Evolutionary conservation across 2,888 invertebrate genomes (phyloP).

Genomic region (Temnothorax rugatulus): DNA sequence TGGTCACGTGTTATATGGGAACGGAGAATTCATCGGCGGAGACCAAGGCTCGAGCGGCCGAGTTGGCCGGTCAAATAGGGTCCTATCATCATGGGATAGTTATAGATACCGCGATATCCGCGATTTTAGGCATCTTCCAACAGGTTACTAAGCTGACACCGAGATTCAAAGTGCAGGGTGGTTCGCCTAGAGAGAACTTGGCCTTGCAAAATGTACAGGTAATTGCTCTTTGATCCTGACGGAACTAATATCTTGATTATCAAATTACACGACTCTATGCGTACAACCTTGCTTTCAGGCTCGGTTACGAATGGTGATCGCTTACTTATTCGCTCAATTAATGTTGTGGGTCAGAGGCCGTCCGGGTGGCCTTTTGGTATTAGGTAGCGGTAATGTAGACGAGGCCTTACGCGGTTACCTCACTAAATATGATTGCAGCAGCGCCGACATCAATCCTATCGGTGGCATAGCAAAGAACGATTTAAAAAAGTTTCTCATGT

Average conservation of each 20-base stretch:
- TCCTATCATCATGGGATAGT: slow-evolving; percentile 96
- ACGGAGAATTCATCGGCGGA: slow-evolving; percentile 97
- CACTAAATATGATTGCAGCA: slow-evolving; percentile 99
- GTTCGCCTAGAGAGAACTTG: slow-evolving; percentile 96
- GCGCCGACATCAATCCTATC: slow-evolving; percentile 99
- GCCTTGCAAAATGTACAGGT: slow-evolving; percentile 99
- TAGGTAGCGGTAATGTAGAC: slow-evolving; percentile 97
- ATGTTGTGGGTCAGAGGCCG: slow-evolving; percentile 96
- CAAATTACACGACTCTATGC: background rate
- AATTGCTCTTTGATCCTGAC: background rate
- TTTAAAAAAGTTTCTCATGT: slow-evolving; percentile 91
- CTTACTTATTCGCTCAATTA: slow-evolving; percentile 98
- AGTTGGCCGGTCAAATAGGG: slow-evolving; percentile 92
- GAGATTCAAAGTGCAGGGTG: slow-evolving; percentile 94
- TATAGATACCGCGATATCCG: slow-evolving; percentile 95
- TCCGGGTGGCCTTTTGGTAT: slow-evolving; percentile 96
- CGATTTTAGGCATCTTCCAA: slow-evolving; percentile 95
- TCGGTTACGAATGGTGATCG: slow-evolving; percentile 97
- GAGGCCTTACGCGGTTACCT: slow-evolving; percentile 98
- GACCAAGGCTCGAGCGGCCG: slow-evolving; percentile 93
- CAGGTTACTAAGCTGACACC: slow-evolving; percentile 93
- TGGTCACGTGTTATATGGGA: slow-evolving; percentile 99
- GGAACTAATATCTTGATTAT: background rate
- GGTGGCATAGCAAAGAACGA: slow-evolving; percentile 99
- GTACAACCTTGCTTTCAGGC: slow-evolving; percentile 88